Evolutionary conservation across 1,140 invertebrate species (phyloP).

Genomic region (Pseudomyrmex sp.): DNA sequence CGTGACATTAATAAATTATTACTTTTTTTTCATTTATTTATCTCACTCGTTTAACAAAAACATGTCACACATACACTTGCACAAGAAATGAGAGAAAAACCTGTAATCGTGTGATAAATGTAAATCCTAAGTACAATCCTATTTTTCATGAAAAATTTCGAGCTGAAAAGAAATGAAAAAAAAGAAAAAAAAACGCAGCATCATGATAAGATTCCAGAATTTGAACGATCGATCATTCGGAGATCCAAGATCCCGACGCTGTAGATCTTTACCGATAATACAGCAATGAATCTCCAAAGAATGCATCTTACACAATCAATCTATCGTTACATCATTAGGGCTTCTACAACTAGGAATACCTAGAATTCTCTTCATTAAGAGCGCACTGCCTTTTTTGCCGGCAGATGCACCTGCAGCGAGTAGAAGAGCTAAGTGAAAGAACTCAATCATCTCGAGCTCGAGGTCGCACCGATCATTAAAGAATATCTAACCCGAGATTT

Average conservation of each 20-base stretch:
- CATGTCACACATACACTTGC: no score
- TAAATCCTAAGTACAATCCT: background rate
- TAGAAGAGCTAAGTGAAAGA: constrained; percentile 28
- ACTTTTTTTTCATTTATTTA: background rate
- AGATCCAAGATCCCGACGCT: background rate
- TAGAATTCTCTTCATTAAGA: constrained; percentile 51
- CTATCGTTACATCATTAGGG: constrained; percentile 32
- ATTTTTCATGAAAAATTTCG: no score
- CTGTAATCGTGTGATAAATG: background rate
- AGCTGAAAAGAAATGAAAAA: background rate
- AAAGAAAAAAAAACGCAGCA: no score
- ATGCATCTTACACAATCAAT: background rate
- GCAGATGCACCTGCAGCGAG: constrained; percentile 17
- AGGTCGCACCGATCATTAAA: constrained; percentile 34
- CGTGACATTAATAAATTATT: background rate
- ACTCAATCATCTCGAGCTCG: constrained; percentile 41
- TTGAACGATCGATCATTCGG: constrained; percentile 15
- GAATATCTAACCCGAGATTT: constrained; percentile 21
- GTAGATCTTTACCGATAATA: constrained; percentile 11
- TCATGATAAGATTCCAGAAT: background rate
- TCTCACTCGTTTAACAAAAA: no score
- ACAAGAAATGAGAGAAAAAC: no score
- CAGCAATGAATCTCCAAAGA: background rate
- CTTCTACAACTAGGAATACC: constrained; percentile 41
- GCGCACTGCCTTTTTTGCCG: constrained; percentile 32